A percentile compares a stretch with the other conserved stretches of the same genome.
phyloP scores from a whole-genome alignment of 64 coral and sea anemone species.

The Stichodactyla helianthus region DNA sequence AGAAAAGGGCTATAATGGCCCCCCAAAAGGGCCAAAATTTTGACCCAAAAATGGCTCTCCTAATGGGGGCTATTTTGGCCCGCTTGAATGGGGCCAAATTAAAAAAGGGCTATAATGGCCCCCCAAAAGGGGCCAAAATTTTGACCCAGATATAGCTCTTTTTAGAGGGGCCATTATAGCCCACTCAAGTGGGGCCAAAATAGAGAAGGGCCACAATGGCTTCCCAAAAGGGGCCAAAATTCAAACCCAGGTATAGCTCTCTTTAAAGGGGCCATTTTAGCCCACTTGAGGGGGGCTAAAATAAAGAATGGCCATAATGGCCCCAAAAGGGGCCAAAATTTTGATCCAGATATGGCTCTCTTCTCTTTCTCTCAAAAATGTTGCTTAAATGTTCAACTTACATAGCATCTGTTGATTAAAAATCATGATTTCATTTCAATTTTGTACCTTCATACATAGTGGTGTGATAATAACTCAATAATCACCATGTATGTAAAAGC shows the following conservation, averaged over 20 bases:
- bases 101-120: neutral
- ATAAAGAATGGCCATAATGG: neutral
- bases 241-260: neutral
- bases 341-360: neutral
- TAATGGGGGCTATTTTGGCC: neutral
- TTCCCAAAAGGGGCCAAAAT: neutral
- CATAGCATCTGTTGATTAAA: too few species aligned
- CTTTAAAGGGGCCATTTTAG: neutral
- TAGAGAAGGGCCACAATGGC: too few species aligned
- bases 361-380: too few species aligned
- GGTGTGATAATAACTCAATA: too few species aligned
- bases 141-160: neutral
- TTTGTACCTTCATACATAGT: too few species aligned
- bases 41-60: neutral
- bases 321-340: neutral
- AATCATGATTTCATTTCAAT: too few species aligned
- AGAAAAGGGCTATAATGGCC: too few species aligned
- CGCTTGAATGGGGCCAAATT: neutral
- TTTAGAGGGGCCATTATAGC: neutral
- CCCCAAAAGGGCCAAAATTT: neutral
- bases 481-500: too few species aligned
- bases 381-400: too few species aligned
- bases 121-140: neutral
- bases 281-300: neutral
- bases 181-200: too few species aligned